Evolutionary conservation across 2,113 vertebrate species (phyloP).

Genomic region (Sander lucioperca): DNA sequence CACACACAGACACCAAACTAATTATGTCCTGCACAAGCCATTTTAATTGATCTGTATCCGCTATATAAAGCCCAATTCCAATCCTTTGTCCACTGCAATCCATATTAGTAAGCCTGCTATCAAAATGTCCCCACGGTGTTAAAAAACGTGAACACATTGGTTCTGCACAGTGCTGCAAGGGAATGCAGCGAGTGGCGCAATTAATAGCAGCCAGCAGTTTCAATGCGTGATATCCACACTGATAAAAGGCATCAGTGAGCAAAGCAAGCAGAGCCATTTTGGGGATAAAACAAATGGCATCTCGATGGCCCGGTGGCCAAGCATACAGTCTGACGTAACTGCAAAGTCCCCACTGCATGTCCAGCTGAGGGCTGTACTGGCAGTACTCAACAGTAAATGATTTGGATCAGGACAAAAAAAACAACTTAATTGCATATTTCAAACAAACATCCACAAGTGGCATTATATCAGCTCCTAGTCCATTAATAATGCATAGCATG

Average conservation of each 20-base stretch:
- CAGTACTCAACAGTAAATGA: conserved; percentile 9
- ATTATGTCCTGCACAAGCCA: background rate
- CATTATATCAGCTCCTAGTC: conserved; percentile 8
- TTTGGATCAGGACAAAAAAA: conserved; percentile 4
- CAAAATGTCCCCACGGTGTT: background rate
- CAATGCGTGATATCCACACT: background rate
- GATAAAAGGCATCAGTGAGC: background rate
- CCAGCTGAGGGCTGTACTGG: background rate
- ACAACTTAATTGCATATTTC: background rate
- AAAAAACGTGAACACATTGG: background rate
- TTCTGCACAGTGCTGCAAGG: background rate
- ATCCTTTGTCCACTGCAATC: background rate
- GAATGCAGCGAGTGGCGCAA: conserved; percentile 17
- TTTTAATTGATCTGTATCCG: conserved; percentile 20
- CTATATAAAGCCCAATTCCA: background rate
- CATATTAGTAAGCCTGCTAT: background rate
- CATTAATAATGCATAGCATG: conserved; percentile 29
- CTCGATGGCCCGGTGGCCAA: background rate
- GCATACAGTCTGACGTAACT: background rate
- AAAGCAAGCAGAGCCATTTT: background rate
- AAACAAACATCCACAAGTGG: conserved; percentile 9
- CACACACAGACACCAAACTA: background rate
- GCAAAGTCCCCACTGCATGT: background rate
- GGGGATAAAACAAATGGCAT: background rate
- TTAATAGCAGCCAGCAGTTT: background rate